Percentiles rank a stretch among this genome's conserved stretches.
Conservation (phyloP, 1,140 invertebrate genomes). For the Drosophila burlai region DNA sequence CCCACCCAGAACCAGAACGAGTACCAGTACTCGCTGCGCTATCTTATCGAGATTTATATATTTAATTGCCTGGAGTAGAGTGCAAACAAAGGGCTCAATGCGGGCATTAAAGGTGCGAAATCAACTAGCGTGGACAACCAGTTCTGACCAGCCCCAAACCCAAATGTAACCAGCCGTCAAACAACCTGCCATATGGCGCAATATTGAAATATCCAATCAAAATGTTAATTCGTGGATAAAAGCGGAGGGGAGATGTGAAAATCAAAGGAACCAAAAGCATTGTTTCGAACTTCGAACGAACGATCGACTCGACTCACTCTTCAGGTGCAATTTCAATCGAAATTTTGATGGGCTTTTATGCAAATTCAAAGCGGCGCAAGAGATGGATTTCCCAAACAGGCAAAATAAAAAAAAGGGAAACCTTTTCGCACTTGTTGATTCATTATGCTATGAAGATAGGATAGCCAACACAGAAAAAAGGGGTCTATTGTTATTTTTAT, state of each 20-base stretch:
- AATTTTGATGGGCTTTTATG: conserved; percentile 42
- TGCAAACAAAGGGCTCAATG: conserved; percentile 40
- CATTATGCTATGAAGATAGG: conserved; percentile 29
- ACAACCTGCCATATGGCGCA: conserved; percentile 73
- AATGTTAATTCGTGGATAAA: conserved; percentile 74
- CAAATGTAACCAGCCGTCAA: conserved; percentile 11
- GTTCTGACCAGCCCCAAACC: conserved; percentile 35
- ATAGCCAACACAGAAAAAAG: conserved; percentile 4
- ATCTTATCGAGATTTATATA: conserved; percentile 38
- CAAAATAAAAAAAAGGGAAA: neutral
- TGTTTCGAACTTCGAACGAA: conserved; percentile 14
- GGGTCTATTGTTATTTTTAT: conserved; percentile 39
- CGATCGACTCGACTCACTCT: conserved; percentile 6
- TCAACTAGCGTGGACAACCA: conserved; percentile 25
- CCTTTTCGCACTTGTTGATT: conserved; percentile 67
- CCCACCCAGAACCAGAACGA: conserved; percentile 13
- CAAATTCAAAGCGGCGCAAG: conserved; percentile 13
- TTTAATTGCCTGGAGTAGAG: conserved; percentile 26
- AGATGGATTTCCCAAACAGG: conserved; percentile 23
- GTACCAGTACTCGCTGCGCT: conserved; percentile 3
- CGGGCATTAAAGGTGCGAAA: conserved; percentile 48
- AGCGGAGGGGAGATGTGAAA: conserved; percentile 33
- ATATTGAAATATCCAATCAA: conserved; percentile 84
- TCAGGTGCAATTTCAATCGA: conserved; percentile 34
- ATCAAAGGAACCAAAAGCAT: conserved; percentile 19